phyloP scores from a whole-genome alignment of 1,140 invertebrate genomes.

The Parasteatoda tepidariorum region DNA sequence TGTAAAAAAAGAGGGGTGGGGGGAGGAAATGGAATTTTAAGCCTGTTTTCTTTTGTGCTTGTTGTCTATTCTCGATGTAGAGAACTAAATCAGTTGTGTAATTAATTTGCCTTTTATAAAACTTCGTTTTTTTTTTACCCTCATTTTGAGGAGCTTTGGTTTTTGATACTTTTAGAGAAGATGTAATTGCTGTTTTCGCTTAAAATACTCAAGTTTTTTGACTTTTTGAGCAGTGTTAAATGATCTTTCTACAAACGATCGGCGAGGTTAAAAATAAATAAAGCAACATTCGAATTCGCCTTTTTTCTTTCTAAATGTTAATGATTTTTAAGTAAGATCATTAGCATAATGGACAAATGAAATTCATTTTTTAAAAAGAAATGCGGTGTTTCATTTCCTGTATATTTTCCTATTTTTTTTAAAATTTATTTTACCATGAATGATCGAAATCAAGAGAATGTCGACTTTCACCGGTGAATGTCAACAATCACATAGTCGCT shows the following conservation, averaged over 20 bases:
- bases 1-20: not conserved
- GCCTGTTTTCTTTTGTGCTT: constrained; percentile 50
- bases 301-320: no score
- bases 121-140: not conserved
- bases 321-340: no score
- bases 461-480: no score
- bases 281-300: no score
- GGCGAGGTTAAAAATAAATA: no score
- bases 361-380: no score
- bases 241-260: constrained; percentile 33
- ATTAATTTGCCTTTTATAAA: constrained; percentile 56
- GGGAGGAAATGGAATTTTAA: constrained; percentile 10
- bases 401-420: no score
- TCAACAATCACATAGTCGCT: no score
- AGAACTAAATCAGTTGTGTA: constrained; percentile 59
- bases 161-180: constrained; percentile 24
- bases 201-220: constrained; percentile 42
- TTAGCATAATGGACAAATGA: no score
- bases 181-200: constrained; percentile 57
- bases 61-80: constrained; percentile 53
- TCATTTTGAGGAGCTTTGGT: constrained; percentile 9
- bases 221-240: constrained; percentile 52
- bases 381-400: no score
- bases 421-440: no score
- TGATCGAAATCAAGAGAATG: no score